phyloP scores from a whole-genome alignment of 2,113 vertebrate genomes.

The Chloebia gouldiae region DNA sequence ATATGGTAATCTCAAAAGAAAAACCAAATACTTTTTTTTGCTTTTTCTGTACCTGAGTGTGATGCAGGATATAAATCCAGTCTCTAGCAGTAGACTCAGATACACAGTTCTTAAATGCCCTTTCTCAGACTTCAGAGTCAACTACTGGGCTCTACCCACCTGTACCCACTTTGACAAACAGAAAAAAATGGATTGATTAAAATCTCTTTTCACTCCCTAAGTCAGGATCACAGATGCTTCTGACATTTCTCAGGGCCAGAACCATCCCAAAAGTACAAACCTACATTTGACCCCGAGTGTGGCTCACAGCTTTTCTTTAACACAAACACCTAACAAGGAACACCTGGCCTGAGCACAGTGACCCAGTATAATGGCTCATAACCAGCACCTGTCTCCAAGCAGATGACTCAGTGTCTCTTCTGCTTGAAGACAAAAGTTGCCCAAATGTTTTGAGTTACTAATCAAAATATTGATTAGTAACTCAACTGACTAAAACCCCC shows the following conservation, averaged over 20 bases:
- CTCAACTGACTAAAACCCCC: background rate
- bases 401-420: background rate
- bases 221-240: background rate
- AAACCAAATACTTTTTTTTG: background rate
- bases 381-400: background rate
- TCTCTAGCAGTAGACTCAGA: background rate
- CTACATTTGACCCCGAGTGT: background rate
- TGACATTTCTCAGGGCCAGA: background rate
- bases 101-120: background rate
- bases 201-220: background rate
- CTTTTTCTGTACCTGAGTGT: background rate
- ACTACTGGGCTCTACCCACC: background rate
- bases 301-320: background rate
- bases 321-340: background rate
- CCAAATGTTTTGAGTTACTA: background rate
- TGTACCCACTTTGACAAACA: background rate
- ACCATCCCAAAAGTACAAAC: background rate
- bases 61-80: background rate
- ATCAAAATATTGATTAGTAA: background rate
- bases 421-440: background rate
- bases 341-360: background rate
- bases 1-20: background rate
- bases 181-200: background rate
- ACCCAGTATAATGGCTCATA: background rate
- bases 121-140: background rate